Conservation (phyloP, 2,888 invertebrate genomes). For the Pollenia amentaria region DNA sequence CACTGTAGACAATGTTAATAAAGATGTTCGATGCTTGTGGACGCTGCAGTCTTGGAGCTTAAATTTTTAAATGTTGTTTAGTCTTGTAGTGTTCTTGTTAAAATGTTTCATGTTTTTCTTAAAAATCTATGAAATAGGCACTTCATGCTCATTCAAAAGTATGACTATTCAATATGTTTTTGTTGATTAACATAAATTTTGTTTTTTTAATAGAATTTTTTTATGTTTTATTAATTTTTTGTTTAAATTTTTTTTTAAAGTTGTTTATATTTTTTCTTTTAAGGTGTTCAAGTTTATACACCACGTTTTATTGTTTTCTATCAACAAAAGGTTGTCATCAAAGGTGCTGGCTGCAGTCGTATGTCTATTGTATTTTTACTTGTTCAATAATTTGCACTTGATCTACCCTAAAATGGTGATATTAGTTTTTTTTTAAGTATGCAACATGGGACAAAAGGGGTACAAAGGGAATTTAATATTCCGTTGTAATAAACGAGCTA, state of each 20-base stretch:
- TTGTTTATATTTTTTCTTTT: conserved; percentile 52
- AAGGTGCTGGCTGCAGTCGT: conserved; percentile 18
- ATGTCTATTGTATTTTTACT: conserved; percentile 22
- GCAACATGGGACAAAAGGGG: neutral
- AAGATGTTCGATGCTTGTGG: conserved; percentile 10
- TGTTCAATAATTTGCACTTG: conserved; percentile 30
- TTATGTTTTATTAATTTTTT: conserved; percentile 50
- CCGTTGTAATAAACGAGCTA: too few relatives aligned
- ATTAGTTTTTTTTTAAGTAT: neutral
- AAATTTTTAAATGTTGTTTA: conserved; percentile 51
- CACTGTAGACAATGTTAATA: neutral
- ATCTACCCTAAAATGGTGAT: neutral
- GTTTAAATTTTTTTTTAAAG: conserved; percentile 25
- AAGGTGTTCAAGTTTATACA: conserved; percentile 58
- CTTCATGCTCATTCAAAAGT: conserved; percentile 28
- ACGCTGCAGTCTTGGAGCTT: neutral
- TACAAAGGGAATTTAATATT: too few relatives aligned
- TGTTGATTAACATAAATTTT: conserved; percentile 62
- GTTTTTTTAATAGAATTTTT: conserved; percentile 33
- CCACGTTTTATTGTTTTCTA: neutral
- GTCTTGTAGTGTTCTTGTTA: conserved; percentile 52
- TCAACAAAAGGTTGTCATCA: conserved; percentile 40
- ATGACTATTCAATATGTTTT: conserved; percentile 32
- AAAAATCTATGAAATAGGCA: conserved; percentile 37
- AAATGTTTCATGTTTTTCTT: conserved; percentile 63